These are phyloP conservation scores for Mallotus villosus DNA, from an alignment of 2,797 vertebrate species.

Conservation along the genomic window DNA sequence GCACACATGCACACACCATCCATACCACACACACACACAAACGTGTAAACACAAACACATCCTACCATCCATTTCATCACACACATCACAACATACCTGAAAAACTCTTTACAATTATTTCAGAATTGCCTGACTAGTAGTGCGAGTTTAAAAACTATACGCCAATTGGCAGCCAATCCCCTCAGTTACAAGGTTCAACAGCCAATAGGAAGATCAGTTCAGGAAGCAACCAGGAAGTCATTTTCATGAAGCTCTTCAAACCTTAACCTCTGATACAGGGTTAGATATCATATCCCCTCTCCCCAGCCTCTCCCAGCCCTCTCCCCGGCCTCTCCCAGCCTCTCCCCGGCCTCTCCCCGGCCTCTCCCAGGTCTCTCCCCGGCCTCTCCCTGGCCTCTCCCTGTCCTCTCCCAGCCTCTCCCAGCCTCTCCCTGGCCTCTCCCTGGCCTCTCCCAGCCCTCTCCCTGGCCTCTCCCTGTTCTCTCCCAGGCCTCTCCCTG, in stretches of 20 bases:
- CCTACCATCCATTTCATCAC: slow-evolving; percentile 44
- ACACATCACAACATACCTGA: slow-evolving; percentile 56
- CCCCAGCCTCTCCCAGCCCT: too few relatives aligned
- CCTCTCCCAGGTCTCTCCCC: too few relatives aligned
- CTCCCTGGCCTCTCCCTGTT: too few relatives aligned
- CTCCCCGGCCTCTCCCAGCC: too few relatives aligned
- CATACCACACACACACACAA: slow-evolving; percentile 9
- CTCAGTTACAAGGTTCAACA: background rate
- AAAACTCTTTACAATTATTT: slow-evolving; percentile 64
- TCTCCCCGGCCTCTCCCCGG: too few relatives aligned
- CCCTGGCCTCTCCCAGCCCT: too few relatives aligned
- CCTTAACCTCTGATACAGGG: slow-evolving; percentile 23
- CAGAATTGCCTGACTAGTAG: slow-evolving; percentile 52
- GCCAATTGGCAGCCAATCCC: background rate
- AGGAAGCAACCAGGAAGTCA: slow-evolving; percentile 26
- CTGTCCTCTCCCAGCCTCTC: too few relatives aligned
- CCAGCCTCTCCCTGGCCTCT: too few relatives aligned
- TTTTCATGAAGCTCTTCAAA: background rate
- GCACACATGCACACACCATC: slow-evolving; percentile 5
- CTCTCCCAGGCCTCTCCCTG: too few relatives aligned
- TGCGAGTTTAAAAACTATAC: background rate
- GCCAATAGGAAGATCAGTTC: slow-evolving; percentile 38
- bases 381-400: too few relatives aligned
- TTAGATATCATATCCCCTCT: slow-evolving; percentile 9
- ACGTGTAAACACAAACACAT: slow-evolving; percentile 1